A percentile compares a stretch with the other conserved stretches of the same genome.
Conservation (phyloP, 2,113 vertebrate species). For the Anolis sagrei region DNA sequence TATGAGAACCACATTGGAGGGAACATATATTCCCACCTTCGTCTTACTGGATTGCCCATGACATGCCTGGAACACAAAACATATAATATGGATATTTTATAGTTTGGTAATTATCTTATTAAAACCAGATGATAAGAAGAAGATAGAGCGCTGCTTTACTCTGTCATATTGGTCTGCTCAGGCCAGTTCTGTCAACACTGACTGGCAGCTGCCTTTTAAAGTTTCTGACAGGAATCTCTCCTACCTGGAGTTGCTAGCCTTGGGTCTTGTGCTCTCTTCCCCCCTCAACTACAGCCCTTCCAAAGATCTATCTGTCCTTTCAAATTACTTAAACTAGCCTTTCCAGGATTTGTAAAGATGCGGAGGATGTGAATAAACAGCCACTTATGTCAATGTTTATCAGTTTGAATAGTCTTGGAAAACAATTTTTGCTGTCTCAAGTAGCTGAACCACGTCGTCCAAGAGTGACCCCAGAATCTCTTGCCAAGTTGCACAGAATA, state of each 20-base stretch:
- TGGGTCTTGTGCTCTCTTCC: too few relatives aligned
- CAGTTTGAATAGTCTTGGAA: not conserved
- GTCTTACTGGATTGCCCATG: not conserved
- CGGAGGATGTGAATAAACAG: not conserved
- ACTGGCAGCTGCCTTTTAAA: not conserved
- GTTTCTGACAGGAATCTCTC: not conserved
- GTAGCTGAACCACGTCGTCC: not conserved
- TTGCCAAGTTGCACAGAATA: too few relatives aligned
- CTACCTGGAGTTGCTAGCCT: too few relatives aligned
- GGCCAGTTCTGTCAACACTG: not conserved
- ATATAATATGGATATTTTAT: not conserved
- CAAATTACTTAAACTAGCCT: not conserved
- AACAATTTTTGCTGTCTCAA: not conserved
- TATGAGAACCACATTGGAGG: too few relatives aligned
- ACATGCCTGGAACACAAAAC: not conserved
- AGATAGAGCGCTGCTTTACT: too few relatives aligned
- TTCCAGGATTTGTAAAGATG: not conserved
- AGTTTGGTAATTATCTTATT: too few relatives aligned
- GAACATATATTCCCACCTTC: too few relatives aligned
- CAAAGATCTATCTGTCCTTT: not conserved
- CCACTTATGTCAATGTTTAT: not conserved
- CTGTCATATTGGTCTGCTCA: not conserved
- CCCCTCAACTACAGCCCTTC: not conserved
- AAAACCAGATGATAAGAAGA: too few relatives aligned
- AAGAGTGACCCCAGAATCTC: not conserved